Conservation (phyloP, 2,888 invertebrate species). For the Apamea epomidion region DNA sequence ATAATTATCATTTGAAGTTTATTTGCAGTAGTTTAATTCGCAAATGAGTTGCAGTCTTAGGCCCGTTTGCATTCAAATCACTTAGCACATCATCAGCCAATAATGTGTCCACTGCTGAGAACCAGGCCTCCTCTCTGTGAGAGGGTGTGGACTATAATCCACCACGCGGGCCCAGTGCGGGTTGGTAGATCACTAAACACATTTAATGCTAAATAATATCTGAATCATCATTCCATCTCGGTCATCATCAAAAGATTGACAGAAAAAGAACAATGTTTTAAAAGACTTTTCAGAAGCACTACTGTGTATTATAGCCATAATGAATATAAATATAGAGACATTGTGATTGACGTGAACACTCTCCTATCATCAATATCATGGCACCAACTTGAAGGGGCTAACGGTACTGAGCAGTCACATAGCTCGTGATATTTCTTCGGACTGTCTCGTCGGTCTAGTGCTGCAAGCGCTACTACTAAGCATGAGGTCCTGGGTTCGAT, state of each 20-base stretch:
- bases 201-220: neutral
- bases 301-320: neutral
- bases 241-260: neutral
- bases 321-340: neutral
- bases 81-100: neutral
- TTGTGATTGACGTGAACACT: conserved; percentile 3
- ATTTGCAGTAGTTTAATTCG: neutral
- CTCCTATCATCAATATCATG: neutral
- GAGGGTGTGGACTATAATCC: no score
- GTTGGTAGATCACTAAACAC: neutral
- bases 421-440: no score
- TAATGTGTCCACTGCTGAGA: no score
- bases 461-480: neutral
- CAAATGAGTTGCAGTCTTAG: neutral
- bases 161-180: no score
- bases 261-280: neutral
- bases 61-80: neutral
- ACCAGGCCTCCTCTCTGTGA: no score
- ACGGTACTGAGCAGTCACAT: conserved; percentile 3
- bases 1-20: neutral
- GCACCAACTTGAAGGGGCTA: conserved; percentile 7
- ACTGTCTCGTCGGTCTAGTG: no score
- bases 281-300: no score
- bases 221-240: neutral
- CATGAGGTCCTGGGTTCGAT: neutral